phyloP scores from a whole-genome alignment of 2,113 vertebrate species.

The Platysteira castanea region DNA sequence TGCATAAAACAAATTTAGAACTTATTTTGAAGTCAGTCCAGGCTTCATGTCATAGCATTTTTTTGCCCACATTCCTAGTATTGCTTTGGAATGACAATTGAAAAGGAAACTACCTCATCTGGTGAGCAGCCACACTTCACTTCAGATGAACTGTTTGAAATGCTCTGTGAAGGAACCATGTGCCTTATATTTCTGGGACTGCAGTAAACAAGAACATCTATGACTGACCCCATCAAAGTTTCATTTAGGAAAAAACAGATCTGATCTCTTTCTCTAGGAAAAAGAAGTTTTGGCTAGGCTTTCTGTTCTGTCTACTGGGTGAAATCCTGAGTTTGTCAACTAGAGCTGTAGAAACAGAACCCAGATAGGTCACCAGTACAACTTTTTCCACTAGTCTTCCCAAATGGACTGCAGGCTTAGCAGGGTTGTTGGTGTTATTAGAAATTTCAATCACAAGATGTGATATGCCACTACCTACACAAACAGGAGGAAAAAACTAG shows the following conservation, averaged over 20 bases:
- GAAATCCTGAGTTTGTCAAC: not conserved
- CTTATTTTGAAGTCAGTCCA: not conserved
- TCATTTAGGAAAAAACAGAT: not conserved
- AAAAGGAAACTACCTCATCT: not conserved
- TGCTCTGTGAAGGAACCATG: not conserved
- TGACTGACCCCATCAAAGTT: not conserved
- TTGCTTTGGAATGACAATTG: not conserved
- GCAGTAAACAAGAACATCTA: not conserved
- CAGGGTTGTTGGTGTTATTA: not conserved
- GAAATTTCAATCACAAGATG: not conserved
- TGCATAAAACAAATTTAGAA: conserved; percentile 13
- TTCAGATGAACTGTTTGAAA: not conserved
- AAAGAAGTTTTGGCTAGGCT: not conserved
- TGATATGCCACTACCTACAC: not conserved
- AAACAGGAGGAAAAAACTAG: not conserved
- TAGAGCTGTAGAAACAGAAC: not conserved
- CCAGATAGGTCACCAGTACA: not conserved
- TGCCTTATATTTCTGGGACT: not conserved
- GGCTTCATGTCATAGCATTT: not conserved
- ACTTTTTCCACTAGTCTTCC: not conserved
- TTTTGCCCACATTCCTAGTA: not conserved
- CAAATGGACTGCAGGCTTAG: not conserved
- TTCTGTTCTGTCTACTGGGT: not conserved
- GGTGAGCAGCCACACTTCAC: not conserved
- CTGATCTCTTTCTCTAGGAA: not conserved